These are phyloP conservation scores for Micropoecilia bifurca DNA, from an alignment of 2,797 vertebrate species.

Conservation along the genomic window DNA sequence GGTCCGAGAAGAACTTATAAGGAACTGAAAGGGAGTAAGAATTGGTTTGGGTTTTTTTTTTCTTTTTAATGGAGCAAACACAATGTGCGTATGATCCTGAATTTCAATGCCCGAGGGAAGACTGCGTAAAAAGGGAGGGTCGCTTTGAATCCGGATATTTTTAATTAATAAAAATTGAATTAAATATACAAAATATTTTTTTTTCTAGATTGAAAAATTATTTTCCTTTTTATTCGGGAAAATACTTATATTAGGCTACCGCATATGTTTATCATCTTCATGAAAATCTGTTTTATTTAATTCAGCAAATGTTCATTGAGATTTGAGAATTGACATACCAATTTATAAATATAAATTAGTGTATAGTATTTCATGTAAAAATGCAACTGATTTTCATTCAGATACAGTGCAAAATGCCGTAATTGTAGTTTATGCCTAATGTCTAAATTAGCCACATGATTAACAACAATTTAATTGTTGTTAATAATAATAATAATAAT, in stretches of 20 bases:
- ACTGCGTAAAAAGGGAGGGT: neutral
- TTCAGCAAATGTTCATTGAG: neutral
- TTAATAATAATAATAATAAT: neutral
- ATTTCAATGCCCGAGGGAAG: neutral
- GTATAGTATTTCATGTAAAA: neutral
- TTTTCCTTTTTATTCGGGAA: neutral
- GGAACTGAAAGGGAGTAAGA: conserved; percentile 73
- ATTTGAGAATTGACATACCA: neutral
- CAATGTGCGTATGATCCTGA: neutral
- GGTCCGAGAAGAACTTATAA: conserved; percentile 97
- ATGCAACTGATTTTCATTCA: neutral
- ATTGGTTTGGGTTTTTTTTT: neutral
- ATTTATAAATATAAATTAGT: neutral
- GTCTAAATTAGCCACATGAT: neutral
- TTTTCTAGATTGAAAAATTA: neutral
- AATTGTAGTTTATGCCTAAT: neutral
- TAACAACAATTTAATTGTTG: neutral
- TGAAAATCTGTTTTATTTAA: neutral
- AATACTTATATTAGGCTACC: neutral
- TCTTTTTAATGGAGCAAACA: neutral
- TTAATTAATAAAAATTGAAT: neutral
- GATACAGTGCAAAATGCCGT: neutral
- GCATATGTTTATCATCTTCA: neutral
- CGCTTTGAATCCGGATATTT: neutral
- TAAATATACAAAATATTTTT: neutral